Percentiles rank a stretch among this genome's conserved stretches.
Conservation (phyloP, 2,113 vertebrate genomes). For the Dipodomys ordii region DNA sequence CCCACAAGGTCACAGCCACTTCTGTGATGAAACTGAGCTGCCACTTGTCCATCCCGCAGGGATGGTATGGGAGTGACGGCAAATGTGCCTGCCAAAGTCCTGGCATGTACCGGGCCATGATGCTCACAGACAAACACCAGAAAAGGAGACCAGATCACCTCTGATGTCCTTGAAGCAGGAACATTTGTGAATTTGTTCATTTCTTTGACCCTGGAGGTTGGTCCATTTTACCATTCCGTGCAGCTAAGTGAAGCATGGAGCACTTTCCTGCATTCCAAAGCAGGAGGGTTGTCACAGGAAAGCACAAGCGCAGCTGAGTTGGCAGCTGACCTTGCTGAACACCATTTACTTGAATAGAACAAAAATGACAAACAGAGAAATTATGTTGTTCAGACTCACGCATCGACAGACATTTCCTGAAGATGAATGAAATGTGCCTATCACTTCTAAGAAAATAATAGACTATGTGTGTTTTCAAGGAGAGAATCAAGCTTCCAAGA, state of each 20-base stretch:
- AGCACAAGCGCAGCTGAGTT: neutral
- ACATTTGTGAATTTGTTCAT: neutral
- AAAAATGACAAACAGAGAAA: neutral
- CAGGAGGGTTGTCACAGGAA: neutral
- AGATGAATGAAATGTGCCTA: neutral
- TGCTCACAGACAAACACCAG: neutral
- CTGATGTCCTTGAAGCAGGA: neutral
- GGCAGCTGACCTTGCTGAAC: neutral
- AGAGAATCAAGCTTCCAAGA: neutral
- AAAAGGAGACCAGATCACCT: neutral
- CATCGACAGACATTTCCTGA: neutral
- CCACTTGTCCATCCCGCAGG: neutral
- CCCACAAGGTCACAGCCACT: neutral
- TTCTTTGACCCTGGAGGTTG: neutral
- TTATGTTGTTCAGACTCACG: neutral
- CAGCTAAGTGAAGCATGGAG: accelerated
- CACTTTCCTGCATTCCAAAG: neutral
- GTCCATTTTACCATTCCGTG: neutral
- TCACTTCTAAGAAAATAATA: constrained; percentile 1
- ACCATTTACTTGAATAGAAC: neutral
- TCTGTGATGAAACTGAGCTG: constrained; percentile 5
- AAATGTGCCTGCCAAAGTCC: accelerated
- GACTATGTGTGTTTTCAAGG: neutral
- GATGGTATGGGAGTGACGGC: accelerated
- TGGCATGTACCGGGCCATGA: accelerated